Conservation (phyloP, 2,797 vertebrate species). For the Typhlichthys eigenmanni region DNA sequence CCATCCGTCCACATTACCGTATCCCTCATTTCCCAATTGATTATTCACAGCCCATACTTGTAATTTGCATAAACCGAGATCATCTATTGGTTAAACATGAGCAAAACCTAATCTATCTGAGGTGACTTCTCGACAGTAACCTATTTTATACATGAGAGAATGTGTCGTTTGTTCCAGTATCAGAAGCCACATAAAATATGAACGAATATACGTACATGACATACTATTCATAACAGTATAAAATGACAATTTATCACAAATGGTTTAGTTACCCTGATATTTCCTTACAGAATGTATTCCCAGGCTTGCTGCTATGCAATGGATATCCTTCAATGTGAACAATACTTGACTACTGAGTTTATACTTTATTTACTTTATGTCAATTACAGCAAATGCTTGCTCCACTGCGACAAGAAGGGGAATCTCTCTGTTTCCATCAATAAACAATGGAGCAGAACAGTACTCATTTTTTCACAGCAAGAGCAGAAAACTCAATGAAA, state of each 20-base stretch:
- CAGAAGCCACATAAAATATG: too few species aligned
- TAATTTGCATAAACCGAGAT: conserved; percentile 70
- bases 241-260: too few species aligned
- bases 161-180: not conserved
- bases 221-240: too few species aligned
- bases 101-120: conserved; percentile 55
- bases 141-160: not conserved
- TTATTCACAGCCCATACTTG: conserved; percentile 73
- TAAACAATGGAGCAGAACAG: conserved; percentile 54
- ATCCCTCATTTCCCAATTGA: conserved; percentile 44
- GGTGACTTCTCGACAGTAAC: not conserved
- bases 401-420: conserved; percentile 37
- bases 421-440: conserved; percentile 48
- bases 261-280: conserved; percentile 1
- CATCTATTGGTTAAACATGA: conserved; percentile 31
- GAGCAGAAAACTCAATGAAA: conserved; percentile 57
- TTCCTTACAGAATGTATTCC: conserved; percentile 8
- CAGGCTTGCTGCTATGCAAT: conserved; percentile 10
- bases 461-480: conserved; percentile 38
- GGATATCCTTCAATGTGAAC: conserved; percentile 26
- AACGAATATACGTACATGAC: too few species aligned
- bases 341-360: conserved; percentile 33
- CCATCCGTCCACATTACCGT: conserved; percentile 22
- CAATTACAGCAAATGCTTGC: conserved; percentile 64
- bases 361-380: conserved; percentile 37